Evolutionary conservation across 1,140 invertebrate species (phyloP), one percentile per base, ranked within the genome.

Genomic region (Drosophila oshimai): DNA sequence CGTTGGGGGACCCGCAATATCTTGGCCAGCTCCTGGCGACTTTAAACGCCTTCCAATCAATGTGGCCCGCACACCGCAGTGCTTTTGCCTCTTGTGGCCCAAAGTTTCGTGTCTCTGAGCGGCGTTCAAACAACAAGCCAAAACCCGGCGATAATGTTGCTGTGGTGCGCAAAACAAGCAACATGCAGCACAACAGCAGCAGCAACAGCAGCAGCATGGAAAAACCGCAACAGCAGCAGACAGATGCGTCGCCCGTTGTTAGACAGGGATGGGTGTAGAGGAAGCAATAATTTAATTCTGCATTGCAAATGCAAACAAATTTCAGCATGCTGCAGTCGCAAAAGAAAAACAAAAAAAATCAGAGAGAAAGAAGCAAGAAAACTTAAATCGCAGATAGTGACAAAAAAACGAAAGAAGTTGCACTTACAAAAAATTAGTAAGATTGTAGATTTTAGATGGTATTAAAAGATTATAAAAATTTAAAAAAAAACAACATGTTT

Each of bases 201-300:
- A 61, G 54, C 33, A 28, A 20, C 24, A 37, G 51, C 31, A 73
- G 51, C 46, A 60, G 44, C 49, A 55, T 54, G 57, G 29, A 79
- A 54, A 55, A 74, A 39, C 61, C 53, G 46, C 57, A 45, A 49
- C 42, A 54, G 50, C 31, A 50, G 53, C 44, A 51, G 64, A 47
- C 51, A 62, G 49, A 83, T 51, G 69, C 62, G 50, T 34, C 49
- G 68, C 74, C 64, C n/a, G n/a, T 51, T 57, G 37, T 65, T 39
- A 36, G 37, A 46, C 22, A 9, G 58, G 6, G 33, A 6, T 20
- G 36, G 54, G 18, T 44, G 39, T 51, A 65, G 75, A 75, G 80
- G 80, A 84, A 86, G 81, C 80, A 84, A 84, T 84, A 84, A 84
- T 84, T 84, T 84, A 84, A 84, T 84, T 84, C 80, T 80, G 80